Evolutionary conservation across 1,140 invertebrate genomes (phyloP), one percentile per base, ranked within the genome.

Genomic region (Episyrphus balteatus): DNA sequence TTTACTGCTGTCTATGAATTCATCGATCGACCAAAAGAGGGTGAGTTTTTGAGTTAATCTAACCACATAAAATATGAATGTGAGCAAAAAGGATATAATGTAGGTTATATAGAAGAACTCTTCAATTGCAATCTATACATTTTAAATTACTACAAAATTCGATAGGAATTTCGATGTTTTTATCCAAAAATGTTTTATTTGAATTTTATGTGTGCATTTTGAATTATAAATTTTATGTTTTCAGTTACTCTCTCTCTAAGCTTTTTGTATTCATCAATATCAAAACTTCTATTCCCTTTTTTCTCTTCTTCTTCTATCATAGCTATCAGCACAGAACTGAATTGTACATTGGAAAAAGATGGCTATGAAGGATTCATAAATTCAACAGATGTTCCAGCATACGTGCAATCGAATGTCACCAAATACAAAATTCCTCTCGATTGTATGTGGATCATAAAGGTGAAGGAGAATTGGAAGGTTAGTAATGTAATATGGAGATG

Each of bases 391-490:
- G 59, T 68, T 10, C 60, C 60, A 12, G 38, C 50, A 10, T 54
- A 63, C 0, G 58, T 68, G 2, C 19, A 53, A n/a, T 58, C 62
- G 39, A 61, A 58, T 44, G 65, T 57, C n/a, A 53, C 51, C 26
- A 52, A 51, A 39, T 59, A 63, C 44, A 63, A 65, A 51, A 60
- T 47, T 57, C 73, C 84, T 0, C 59, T 90, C 8, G 87, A 91
- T 58, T 91, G 88, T 61, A 82, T 88, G 56, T 91, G 86, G 86
- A 71, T 77, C 47, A 83, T 91, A 36, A 75, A 70, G 9, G 84
- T 88, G 0, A 67, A 75, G 43, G 62, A 73, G 7, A 75, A 74
- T 11, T 81, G 78, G 74, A 83, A 78, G 78, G 85, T 87, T 73
- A 70, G 58, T 21, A 13, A 2, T 10, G 9, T 19, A 21, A 34